Base-by-base conservation (phyloP, 2,888 invertebrate genomes). In the Drosophila subquinaria region DNA sequence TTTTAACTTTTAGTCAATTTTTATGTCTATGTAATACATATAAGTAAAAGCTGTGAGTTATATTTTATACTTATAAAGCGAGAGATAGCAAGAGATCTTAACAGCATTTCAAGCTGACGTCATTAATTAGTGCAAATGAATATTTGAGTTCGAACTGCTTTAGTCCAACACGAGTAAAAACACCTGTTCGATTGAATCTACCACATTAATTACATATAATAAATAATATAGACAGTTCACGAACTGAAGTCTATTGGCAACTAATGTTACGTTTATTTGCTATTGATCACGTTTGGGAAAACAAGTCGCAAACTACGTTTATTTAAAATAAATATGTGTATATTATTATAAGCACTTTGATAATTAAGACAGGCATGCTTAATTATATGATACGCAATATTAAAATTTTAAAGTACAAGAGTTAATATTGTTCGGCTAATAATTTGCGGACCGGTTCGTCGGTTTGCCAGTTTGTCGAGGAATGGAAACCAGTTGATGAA, bases 41-140 rank as follows among this genome's bases (percentile, higher is more conserved):
- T 27, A 27, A 23, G 9, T 40, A 27, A 11, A 27, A 20, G n/a
- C 10, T 10, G 1, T 42, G 1, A 45, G 13, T 8, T 8, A 9
- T 40, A 33, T 55, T 23, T 23, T 30, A 30, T 42, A 30, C 11
- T 40, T 35, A 17, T 13, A 6, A 17, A 30, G 35, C 17, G 15
- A 30, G 17, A 38, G 23, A 20, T 15, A 43, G 27, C 27, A 27
- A 4, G 38, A 27, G 38, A 47, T 36, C 38, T 59, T 53, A 33
- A 53, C 45, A 30, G 27, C 33, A 43, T 40, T 38, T 36, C 11
- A 30, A 30, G 17, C 33, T 68, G 69, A 76, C 73, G 69, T 73
- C 76, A 82, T 62, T 78, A 85, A 79, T 79, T 79, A 83, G 79
- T 81, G 76, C 59, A 71, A 72, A 67, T 69, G 67, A 59, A 61